Evolutionary conservation across 2,797 vertebrate genomes (phyloP).

Genomic region (Xenopus petersii): DNA sequence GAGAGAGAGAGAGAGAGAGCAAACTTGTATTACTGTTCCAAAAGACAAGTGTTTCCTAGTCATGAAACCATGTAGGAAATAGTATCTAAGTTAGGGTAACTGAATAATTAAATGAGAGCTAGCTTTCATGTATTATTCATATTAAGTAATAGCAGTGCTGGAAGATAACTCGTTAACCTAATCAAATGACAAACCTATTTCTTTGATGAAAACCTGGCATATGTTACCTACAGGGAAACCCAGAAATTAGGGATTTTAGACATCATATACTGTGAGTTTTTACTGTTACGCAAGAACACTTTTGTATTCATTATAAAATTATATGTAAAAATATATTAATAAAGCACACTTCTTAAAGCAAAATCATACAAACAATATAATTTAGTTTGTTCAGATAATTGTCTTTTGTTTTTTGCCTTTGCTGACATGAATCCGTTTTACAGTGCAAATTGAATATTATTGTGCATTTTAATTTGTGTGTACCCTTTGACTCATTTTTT

Average conservation of each 20-base stretch:
- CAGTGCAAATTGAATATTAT: constrained; percentile 18
- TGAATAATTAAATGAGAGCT: constrained; percentile 20
- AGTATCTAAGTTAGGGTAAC: constrained; percentile 6
- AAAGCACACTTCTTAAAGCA: constrained; percentile 44
- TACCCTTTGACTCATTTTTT: constrained; percentile 3
- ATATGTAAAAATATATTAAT: constrained; percentile 40
- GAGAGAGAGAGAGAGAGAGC: too few relatives aligned
- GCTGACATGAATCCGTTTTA: constrained; percentile 24
- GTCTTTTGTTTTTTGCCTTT: constrained; percentile 5
- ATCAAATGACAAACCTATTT: constrained; percentile 32
- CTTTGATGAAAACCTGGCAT: constrained; percentile 6
- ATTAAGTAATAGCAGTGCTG: constrained; percentile 21
- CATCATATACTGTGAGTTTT: constrained; percentile 49
- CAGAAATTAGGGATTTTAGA: constrained; percentile 29
- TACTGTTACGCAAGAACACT: constrained; percentile 36
- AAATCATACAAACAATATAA: constrained; percentile 21
- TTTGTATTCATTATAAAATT: constrained; percentile 41
- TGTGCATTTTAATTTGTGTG: constrained; percentile 24
- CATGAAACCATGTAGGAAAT: constrained; percentile 19
- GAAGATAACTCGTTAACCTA: constrained; percentile 34
- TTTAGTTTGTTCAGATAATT: constrained; percentile 24
- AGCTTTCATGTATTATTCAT: constrained; percentile 26
- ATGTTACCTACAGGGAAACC: constrained; percentile 24
- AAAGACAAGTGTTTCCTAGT: constrained; percentile 14
- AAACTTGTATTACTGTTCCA: too few relatives aligned